Evolutionary conservation across 2,113 vertebrate species (phyloP), one percentile per base, ranked within the genome.

Genomic region (Catharus bicknelli): DNA sequence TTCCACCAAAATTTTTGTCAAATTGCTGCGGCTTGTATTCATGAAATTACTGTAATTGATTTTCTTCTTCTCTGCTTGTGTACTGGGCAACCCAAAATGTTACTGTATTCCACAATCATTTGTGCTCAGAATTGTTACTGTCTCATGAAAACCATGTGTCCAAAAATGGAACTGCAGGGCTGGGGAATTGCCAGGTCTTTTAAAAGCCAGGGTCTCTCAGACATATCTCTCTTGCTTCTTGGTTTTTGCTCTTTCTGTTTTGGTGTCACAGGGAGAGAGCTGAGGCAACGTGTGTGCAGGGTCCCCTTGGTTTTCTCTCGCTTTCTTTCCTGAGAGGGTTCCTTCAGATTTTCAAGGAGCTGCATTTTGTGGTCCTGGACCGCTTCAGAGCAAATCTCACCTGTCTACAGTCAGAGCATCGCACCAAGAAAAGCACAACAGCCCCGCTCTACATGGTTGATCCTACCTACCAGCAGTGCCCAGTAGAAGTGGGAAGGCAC

Each of bases 241-340:
- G 23, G 22, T 6, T 68, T 57, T 68, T n/a, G 13, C 10, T 58
- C 21, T 48, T 68, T 48, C 42, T 3, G 1, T 27, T 68, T 80
- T 0, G 2, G 57, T 80, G 13, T 58, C 0, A 0, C n/a, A 13
- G n/a, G 11, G 16, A 38, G 42, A 68, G 10, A n/a, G 10, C 22
- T n/a, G 29, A 68, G 27, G 8, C 18, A 68, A 22, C 0, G 0
- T 68, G 26, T 10, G 17, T 40, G 11, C 17, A n/a, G 36, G 22
- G 7, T 58, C 22, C 18, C 42, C 17, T 67, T 80, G 22, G 21
- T 67, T 38, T 67, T 66, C 40, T 54, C 45, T 64, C 18, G 10
- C 36, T 25, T 66, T 26, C 21, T 68, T 57, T 58, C 23, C 63
- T 6, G 3, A 50, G 29, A 48, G 4, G 4, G 8, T 22, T 58